These are phyloP conservation scores for Drosophila formosana DNA, from an alignment of 2,888 invertebrate genomes.

Conservation along the genomic window DNA sequence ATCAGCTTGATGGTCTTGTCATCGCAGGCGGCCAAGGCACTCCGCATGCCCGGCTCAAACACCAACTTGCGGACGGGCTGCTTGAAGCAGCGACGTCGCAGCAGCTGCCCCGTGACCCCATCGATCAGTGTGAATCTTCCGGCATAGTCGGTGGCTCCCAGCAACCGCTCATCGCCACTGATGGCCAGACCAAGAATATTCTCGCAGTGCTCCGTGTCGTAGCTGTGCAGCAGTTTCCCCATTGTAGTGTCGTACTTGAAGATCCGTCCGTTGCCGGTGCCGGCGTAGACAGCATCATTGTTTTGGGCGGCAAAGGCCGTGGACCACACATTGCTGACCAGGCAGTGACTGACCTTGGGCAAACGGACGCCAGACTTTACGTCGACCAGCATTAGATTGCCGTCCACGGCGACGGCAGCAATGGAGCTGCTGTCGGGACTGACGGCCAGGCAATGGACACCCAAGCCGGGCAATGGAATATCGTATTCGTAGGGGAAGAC, in stretches of 20 bases:
- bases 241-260: slow-evolving; percentile 30
- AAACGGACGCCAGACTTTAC: slow-evolving; percentile 23
- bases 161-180: slow-evolving; percentile 10
- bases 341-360: slow-evolving; percentile 23
- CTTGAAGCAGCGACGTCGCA: slow-evolving; percentile 19
- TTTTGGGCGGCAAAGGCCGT: slow-evolving; percentile 17
- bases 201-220: slow-evolving; percentile 34
- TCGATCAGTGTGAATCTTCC: slow-evolving; percentile 43
- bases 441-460: slow-evolving; percentile 39
- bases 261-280: slow-evolving; percentile 40
- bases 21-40: slow-evolving; percentile 44
- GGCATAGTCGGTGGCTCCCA: slow-evolving; percentile 36
- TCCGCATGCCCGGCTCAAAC: slow-evolving; percentile 10
- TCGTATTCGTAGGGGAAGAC: slow-evolving; percentile 22
- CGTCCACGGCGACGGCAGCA: slow-evolving; percentile 45
- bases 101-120: slow-evolving; percentile 29
- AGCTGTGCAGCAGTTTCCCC: slow-evolving; percentile 24
- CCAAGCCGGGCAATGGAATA: slow-evolving; percentile 31
- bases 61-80: slow-evolving; percentile 33
- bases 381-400: slow-evolving; percentile 33
- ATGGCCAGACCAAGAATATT: slow-evolving; percentile 39
- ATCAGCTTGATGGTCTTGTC: slow-evolving; percentile 47
- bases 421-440: slow-evolving; percentile 40
- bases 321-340: slow-evolving; percentile 49
- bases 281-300: slow-evolving; percentile 38